These are phyloP conservation scores for Forbesichthys agassizii DNA, from an alignment of 2,113 vertebrate species.

Conservation along the genomic window DNA sequence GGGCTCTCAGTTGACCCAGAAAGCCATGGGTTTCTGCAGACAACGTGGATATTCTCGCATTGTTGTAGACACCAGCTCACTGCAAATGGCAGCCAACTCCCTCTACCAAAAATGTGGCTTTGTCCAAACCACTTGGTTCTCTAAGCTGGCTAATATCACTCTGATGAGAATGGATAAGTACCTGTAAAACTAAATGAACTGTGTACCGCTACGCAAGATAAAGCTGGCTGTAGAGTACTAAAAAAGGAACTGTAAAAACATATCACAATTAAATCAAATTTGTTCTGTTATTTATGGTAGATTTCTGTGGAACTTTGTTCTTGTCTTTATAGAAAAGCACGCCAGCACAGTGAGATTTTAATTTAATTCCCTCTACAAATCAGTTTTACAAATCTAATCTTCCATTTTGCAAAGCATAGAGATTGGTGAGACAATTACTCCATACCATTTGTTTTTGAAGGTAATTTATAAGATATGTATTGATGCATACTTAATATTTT, in stretches of 20 bases:
- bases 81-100: conserved; percentile 52
- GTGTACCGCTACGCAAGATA: not conserved
- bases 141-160: conserved; percentile 60
- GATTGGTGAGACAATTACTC: conserved; percentile 41
- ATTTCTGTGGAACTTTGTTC: conserved; percentile 1
- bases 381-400: conserved; percentile 22
- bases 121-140: conserved; percentile 51
- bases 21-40: conserved; percentile 68
- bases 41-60: conserved; percentile 52
- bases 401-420: conserved; percentile 5
- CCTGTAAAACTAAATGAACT: conserved; percentile 38
- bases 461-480: conserved; percentile 8
- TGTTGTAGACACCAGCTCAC: conserved; percentile 55
- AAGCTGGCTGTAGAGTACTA: conserved; percentile 11
- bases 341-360: conserved; percentile 5
- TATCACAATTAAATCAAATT: conserved; percentile 34
- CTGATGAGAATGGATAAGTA: conserved; percentile 68
- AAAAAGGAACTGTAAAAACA: not conserved
- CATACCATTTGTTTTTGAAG: conserved; percentile 4
- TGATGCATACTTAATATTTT: not conserved
- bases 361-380: conserved; percentile 34
- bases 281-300: conserved; percentile 3
- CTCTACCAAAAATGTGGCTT: conserved; percentile 63
- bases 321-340: not conserved
- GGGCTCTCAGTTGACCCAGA: conserved; percentile 49